A percentile compares a stretch with the other conserved stretches of the same genome.
Conservation (phyloP, 2,113 vertebrate genomes). For the Peucedramus taeniatus region DNA sequence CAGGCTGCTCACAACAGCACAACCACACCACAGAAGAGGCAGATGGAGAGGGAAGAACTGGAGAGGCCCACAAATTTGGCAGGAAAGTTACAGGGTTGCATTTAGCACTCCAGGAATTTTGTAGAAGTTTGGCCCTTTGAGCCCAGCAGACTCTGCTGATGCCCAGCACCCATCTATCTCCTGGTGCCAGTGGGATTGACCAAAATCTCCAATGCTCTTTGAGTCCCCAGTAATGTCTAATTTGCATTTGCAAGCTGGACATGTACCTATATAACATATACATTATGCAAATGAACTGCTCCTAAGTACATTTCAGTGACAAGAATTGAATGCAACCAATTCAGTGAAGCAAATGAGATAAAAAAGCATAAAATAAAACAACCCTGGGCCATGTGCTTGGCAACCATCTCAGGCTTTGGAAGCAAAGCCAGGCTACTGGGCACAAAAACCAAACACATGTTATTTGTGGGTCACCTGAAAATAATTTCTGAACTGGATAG, state of each 20-base stretch:
- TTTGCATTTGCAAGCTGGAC: not conserved
- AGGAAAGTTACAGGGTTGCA: not conserved
- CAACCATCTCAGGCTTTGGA: not conserved
- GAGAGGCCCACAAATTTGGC: fast-evolving
- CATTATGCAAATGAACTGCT: not conserved
- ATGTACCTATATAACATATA: not conserved
- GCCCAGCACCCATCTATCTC: not conserved
- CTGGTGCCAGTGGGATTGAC: fast-evolving
- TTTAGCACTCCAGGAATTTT: not conserved
- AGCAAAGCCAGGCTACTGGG: not conserved
- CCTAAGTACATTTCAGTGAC: not conserved
- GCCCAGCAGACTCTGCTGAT: not conserved
- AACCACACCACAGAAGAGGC: not conserved
- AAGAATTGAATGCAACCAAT: not conserved
- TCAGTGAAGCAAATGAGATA: not conserved
- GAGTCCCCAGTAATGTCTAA: not conserved
- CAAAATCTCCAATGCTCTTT: not conserved
- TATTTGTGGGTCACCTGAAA: not conserved
- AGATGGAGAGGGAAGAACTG: not conserved
- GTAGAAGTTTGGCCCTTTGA: not conserved
- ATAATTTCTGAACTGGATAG: not conserved
- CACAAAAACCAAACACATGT: not conserved
- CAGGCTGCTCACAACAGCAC: not conserved
- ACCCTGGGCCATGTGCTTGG: fast-evolving
- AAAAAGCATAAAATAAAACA: not conserved